A percentile compares a stretch with the other conserved stretches of the same genome.
phyloP scores from a whole-genome alignment of 2,113 vertebrate genomes.

The Austrofundulus limnaeus region DNA sequence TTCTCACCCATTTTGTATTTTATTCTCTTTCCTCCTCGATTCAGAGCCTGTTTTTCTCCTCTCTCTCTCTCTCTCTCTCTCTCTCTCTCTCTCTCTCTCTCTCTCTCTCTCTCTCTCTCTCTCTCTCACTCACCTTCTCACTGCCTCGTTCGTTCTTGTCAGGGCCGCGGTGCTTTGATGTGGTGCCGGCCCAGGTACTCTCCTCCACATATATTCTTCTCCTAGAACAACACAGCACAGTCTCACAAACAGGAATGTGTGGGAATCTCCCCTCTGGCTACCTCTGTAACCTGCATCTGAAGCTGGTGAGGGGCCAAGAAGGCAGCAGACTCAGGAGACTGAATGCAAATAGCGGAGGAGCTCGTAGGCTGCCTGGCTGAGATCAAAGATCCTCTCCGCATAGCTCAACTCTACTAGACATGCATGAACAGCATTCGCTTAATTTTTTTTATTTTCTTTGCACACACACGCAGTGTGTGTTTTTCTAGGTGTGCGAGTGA shows the following conservation, averaged over 20 bases:
- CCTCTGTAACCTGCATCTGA: slow-evolving; percentile 73
- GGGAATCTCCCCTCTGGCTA: slow-evolving; percentile 75
- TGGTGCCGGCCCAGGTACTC: slow-evolving; percentile 62
- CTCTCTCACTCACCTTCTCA: too few species aligned
- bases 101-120: too few species aligned
- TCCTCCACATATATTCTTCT: slow-evolving; percentile 38
- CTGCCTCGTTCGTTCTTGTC: too few species aligned
- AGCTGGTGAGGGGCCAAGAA: slow-evolving; percentile 70
- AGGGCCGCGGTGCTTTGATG: slow-evolving; percentile 64
- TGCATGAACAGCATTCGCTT: slow-evolving; percentile 63
- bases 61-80: slow-evolving; percentile 23
- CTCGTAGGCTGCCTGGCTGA: slow-evolving; percentile 63
- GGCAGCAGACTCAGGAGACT: slow-evolving; percentile 66
- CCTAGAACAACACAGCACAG: slow-evolving; percentile 47
- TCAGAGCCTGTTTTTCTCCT: neutral
- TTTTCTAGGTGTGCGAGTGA: slow-evolving; percentile 32
- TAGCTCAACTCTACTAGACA: slow-evolving; percentile 62
- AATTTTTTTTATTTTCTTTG: too few species aligned
- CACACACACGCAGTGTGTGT: slow-evolving; percentile 42
- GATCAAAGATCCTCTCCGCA: slow-evolving; percentile 70
- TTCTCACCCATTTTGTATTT: slow-evolving; percentile 18
- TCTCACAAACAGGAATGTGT: slow-evolving; percentile 67
- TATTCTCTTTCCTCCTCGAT: slow-evolving; percentile 18
- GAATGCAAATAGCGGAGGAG: slow-evolving; percentile 68
- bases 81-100: too few species aligned